A percentile compares a stretch with the other conserved stretches of the same genome.
Conservation (phyloP, 2,797 vertebrate species). For the Ceyx erithaca region DNA sequence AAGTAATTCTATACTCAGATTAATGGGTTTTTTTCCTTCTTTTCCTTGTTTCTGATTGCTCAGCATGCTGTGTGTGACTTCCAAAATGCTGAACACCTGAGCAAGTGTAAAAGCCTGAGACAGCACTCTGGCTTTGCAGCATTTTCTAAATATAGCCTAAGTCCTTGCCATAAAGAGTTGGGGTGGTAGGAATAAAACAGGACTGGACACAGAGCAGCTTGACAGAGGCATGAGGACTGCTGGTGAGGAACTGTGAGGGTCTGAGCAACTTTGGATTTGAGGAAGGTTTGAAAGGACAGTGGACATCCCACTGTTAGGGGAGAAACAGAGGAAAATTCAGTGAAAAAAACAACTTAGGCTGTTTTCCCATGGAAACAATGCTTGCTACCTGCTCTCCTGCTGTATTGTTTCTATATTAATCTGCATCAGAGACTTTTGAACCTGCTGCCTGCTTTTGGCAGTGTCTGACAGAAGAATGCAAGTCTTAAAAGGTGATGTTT, state of each 20-base stretch:
- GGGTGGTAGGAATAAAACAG: not conserved
- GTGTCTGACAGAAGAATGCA: not conserved
- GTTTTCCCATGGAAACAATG: not conserved
- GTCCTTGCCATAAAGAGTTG: constrained; percentile 12
- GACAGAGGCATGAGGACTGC: not conserved
- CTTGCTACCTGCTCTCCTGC: not conserved
- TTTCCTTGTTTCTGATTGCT: not conserved
- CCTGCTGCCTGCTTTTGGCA: not conserved
- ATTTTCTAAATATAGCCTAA: constrained; percentile 56
- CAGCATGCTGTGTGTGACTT: not conserved
- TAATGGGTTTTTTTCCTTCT: not conserved
- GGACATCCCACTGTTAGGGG: not conserved
- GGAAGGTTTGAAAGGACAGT: not conserved
- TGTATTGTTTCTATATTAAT: not conserved
- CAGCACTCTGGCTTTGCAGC: not conserved
- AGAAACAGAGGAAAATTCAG: not conserved
- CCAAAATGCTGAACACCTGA: not conserved
- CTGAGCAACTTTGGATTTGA: not conserved
- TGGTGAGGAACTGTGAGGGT: not conserved
- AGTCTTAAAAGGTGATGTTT: not conserved
- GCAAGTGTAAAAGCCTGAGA: not conserved
- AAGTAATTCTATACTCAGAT: not conserved
- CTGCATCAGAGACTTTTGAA: not conserved
- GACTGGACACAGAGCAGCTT: constrained; percentile 27
- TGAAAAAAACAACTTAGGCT: not conserved